These are phyloP conservation scores for Agrochola litura DNA, from an alignment of 2,888 invertebrate species.

Conservation along the genomic window DNA sequence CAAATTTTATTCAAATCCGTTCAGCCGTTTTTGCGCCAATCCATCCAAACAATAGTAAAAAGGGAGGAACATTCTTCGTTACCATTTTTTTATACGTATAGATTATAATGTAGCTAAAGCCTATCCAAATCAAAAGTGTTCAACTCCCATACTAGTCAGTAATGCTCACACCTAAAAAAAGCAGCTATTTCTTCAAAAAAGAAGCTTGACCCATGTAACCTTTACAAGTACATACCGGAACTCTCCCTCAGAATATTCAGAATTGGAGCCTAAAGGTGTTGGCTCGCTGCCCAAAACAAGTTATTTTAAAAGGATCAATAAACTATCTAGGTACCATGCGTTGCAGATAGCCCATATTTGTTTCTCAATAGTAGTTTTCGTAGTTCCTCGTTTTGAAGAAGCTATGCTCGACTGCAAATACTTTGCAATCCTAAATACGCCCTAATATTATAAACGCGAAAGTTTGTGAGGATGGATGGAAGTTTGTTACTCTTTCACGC, in stretches of 20 bases:
- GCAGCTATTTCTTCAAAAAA: not conserved
- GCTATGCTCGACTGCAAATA: not conserved
- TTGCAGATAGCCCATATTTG: not conserved
- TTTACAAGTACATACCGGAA: constrained; percentile 5
- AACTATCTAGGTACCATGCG: constrained; percentile 11
- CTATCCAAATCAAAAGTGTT: not conserved
- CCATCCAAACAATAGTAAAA: too few species aligned
- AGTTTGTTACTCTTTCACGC: too few species aligned
- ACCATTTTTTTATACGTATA: too few species aligned
- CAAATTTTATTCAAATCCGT: too few species aligned
- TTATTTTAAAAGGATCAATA: constrained; percentile 52
- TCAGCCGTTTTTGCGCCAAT: too few species aligned
- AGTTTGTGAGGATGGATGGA: too few species aligned
- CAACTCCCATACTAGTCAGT: not conserved
- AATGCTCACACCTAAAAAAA: not conserved
- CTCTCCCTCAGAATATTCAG: constrained; percentile 27
- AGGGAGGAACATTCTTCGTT: too few species aligned
- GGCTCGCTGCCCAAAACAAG: constrained; percentile 47
- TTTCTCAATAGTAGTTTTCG: not conserved
- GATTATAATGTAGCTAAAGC: too few species aligned
- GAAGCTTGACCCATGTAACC: not conserved
- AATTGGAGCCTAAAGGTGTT: constrained; percentile 26
- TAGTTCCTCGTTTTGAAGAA: not conserved
- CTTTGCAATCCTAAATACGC: not conserved
- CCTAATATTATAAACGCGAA: too few species aligned